phyloP scores from a whole-genome alignment of 2,113 vertebrate genomes.

The Apodemus speciosus region DNA sequence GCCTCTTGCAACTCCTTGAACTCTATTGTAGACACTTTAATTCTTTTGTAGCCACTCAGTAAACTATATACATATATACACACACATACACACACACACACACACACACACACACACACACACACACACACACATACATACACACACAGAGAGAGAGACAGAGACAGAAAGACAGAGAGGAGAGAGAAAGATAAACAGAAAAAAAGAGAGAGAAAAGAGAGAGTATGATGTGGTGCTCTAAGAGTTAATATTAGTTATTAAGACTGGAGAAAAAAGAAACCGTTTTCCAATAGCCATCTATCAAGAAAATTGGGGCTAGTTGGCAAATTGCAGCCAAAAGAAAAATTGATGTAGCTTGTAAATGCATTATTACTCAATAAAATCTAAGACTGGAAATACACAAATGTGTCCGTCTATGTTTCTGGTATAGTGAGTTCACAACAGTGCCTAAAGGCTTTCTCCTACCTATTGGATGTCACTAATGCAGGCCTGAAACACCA shows the following conservation, averaged over 20 bases:
- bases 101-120: not conserved
- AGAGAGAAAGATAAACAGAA: not conserved
- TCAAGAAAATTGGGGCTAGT: not conserved
- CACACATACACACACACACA: not conserved
- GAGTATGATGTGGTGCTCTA: not conserved
- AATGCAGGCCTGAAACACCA: not conserved
- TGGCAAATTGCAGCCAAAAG: not conserved
- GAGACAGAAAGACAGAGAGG: not conserved
- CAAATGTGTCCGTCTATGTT: not conserved
- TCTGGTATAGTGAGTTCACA: not conserved
- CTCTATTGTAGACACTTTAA: not conserved
- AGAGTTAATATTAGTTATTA: not conserved
- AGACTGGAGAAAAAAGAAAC: not conserved
- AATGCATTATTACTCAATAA: not conserved
- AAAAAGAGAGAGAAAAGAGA: not conserved
- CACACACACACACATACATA: fast-evolving
- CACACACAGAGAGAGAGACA: not conserved
- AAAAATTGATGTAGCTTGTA: not conserved
- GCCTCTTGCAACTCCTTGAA: not conserved
- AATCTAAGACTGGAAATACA: not conserved
- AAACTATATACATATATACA: not conserved
- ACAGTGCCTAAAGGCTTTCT: not conserved
- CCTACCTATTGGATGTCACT: not conserved
- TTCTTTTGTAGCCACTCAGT: not conserved
- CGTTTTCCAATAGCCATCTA: not conserved